Base-by-base conservation (phyloP, 2,797 vertebrate species). In the Hyperoplus immaculatus region DNA sequence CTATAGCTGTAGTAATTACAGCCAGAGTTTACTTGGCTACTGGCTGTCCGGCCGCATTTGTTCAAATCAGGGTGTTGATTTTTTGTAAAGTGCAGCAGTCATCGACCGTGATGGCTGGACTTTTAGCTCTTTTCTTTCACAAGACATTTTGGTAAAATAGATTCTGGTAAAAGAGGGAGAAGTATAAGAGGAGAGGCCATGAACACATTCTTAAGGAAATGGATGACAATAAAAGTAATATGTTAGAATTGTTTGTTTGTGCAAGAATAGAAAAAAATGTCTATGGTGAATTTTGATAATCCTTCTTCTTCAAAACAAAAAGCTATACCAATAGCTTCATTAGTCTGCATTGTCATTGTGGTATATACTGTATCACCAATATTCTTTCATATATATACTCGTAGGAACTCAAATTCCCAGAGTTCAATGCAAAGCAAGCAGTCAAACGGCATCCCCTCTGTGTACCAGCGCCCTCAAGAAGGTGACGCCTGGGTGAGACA, bases 1-100 rank as follows among this genome's bases (percentile, higher is more conserved):
- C 75, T 76, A 29, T 29, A 80, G 74, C 87, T 78, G 72, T 18
- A 66, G 84, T 88, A 88, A 90, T 92, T 91, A 87, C 68, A 80
- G 63, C 56, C 84, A 56, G 51, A 60, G 63, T 51, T 69, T 39
- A 46, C 68, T 3, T 11, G 7, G 29, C 54, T 14, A 45, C 69
- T 11, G 51, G n/a, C 47, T 62, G 61, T 11, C 53, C 60, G 61
- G n/a, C 72, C 54, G 62, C 59, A 15, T 72, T 71, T 55, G 54
- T 69, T 67, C 50, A 57, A 63, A 69, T 73, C 71, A 61, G 49
- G 42, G 38, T 76, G 71, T 69, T 71, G 80, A 29, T 82, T 86
- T 82, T 86, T 78, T 57, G 42, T 47, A 46, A 81, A 86, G 70
- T n/a, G 56, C 12, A 1, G 10, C 1, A 8, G 51, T 74, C 60